Evolutionary conservation across 2,888 invertebrate species (phyloP), one percentile per base, ranked within the genome.

Genomic region (Dinocampus coccinellae): DNA sequence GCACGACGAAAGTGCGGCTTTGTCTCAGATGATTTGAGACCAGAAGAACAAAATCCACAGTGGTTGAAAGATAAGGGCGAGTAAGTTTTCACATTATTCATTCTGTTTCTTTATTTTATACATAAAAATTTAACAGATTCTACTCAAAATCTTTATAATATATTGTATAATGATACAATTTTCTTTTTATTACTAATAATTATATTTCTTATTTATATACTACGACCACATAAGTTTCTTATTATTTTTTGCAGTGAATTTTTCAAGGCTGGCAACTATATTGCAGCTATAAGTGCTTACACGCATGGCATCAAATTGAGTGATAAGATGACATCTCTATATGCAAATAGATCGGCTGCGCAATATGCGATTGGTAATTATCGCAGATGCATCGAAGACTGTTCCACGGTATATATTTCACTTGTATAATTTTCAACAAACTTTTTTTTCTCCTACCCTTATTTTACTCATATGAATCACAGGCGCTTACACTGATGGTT

Each of bases 31-130:
- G 93, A 94, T 82, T 88, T 94, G 2, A 89, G 92, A 42, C 92
- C 93, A 0, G 95, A 96, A 82, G 96, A 96, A 86, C 92, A 92
- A 78, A 94, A 95, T 87, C 95, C 95, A 0, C 90, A 92, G 74
- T 96, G 94, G 92, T 90, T 96, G 69, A 92, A 94, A 81, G 92
- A 92, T 74, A 96, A 95, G 87, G 96, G 95, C 61, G 92, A 94
- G 90, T 91, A 84, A 83, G 90, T 89, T 70, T 24, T 47, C n/a
- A n/a, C n/a, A 11, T 24, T 22, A 34, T 39, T 24, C 29, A 29
- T n/a, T 16, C 3, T 33, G 33, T 61, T 52, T 47, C 10, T 47
- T n/a, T n/a, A 47, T 47, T 16, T 52, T 10, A 58, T 29, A n/a
- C n/a, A 57, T 57, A 22, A 57, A 10, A 29, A 13, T 4, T 26